Evolutionary conservation across 2,797 vertebrate genomes (phyloP).

Genomic region (Valencia hispanica): DNA sequence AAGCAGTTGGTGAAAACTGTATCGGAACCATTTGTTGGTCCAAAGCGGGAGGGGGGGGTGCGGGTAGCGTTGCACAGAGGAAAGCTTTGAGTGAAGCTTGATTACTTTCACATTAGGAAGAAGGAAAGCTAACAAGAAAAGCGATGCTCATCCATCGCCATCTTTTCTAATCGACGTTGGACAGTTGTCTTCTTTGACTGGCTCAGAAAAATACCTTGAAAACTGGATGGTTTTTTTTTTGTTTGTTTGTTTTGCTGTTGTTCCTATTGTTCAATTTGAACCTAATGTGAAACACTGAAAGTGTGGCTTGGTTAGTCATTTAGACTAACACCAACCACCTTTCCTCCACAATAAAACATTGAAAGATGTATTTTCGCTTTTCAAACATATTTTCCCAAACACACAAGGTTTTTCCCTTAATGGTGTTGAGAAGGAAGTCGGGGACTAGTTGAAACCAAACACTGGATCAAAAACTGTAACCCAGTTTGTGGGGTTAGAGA

Average conservation of each 20-base stretch:
- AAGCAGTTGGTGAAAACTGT: slow-evolving; percentile 44
- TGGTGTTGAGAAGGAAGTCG: neutral
- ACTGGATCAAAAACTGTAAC: neutral
- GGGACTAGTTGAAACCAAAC: neutral
- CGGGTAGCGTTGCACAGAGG: slow-evolving; percentile 12
- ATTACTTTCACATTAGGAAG: slow-evolving; percentile 27
- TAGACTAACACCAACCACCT: neutral
- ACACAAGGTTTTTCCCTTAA: neutral
- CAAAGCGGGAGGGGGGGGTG: neutral
- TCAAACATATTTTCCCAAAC: neutral
- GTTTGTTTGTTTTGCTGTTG: no score
- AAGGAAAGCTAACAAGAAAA: slow-evolving; percentile 33
- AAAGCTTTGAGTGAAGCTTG: slow-evolving; percentile 17
- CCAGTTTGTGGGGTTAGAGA: neutral
- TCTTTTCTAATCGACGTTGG: neutral
- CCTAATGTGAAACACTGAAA: no score
- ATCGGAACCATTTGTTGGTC: slow-evolving; percentile 45
- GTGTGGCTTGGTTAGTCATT: neutral
- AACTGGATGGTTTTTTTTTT: no score
- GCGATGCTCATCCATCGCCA: slow-evolving; percentile 25
- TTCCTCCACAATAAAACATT: neutral
- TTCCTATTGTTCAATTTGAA: neutral
- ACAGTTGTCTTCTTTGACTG: neutral
- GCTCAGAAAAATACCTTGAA: neutral
- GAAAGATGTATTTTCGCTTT: neutral